phyloP scores from a whole-genome alignment of 2,797 vertebrate species.

The Anas capensis region DNA sequence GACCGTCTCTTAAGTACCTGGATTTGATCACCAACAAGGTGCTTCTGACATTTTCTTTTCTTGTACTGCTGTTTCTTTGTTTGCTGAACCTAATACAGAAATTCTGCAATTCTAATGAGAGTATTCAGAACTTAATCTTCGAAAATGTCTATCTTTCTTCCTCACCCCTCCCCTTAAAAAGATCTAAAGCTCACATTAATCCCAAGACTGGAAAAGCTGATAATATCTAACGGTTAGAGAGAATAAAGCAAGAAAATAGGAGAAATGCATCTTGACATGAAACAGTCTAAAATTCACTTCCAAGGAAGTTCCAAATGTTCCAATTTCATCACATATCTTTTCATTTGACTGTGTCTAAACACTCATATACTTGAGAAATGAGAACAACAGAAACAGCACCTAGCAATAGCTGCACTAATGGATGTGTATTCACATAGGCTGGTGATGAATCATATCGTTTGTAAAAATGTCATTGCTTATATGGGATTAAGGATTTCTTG shows the following conservation, averaged over 20 bases:
- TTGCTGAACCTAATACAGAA: background rate
- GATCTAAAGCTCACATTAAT: background rate
- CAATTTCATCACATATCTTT: background rate
- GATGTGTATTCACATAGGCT: background rate
- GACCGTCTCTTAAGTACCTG: background rate
- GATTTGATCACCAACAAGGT: background rate
- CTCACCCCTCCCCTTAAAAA: background rate
- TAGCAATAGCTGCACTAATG: background rate
- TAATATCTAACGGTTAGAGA: background rate
- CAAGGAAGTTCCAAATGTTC: background rate
- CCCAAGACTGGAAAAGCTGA: background rate
- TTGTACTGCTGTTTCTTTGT: background rate
- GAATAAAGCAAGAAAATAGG: background rate
- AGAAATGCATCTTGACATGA: background rate
- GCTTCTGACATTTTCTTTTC: background rate
- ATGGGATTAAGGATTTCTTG: background rate
- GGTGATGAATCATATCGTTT: background rate
- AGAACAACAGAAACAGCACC: background rate
- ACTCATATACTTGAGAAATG: background rate
- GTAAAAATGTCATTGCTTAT: background rate
- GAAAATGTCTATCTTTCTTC: background rate
- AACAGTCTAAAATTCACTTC: background rate
- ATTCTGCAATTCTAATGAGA: background rate
- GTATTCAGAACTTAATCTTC: background rate
- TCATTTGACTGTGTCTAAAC: background rate